A percentile compares a stretch with the other conserved stretches of the same genome.
phyloP scores from a whole-genome alignment of 2,888 invertebrate species.

The Phorcus lineatus region DNA sequence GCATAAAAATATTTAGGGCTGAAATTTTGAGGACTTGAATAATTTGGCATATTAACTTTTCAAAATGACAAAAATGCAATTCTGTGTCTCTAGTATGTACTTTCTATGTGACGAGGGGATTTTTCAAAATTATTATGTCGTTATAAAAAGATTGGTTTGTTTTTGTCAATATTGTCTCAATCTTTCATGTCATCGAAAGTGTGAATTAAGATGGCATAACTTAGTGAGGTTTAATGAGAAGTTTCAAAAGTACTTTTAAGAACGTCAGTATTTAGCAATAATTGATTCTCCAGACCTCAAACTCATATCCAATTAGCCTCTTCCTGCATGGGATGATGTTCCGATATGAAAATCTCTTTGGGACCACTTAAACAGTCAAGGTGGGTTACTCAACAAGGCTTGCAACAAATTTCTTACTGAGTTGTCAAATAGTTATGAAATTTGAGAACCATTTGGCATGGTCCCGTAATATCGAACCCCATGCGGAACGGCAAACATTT shows the following conservation, averaged over 20 bases:
- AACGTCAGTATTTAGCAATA: neutral
- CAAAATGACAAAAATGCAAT: no score
- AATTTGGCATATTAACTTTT: no score
- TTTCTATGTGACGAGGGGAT: no score
- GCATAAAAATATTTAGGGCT: no score
- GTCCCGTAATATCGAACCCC: neutral
- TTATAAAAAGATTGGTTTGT: no score
- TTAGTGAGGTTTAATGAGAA: neutral
- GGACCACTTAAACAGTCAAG: neutral
- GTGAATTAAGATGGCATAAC: neutral
- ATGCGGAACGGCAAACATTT: slow-evolving; percentile 21
- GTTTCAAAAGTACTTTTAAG: neutral
- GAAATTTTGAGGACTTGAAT: no score
- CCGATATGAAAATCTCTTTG: slow-evolving; percentile 19
- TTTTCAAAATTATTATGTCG: no score
- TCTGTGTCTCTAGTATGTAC: no score
- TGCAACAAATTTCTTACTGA: neutral
- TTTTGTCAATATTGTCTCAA: no score
- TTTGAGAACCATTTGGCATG: slow-evolving; percentile 25
- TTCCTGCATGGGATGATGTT: neutral
- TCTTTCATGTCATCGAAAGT: no score
- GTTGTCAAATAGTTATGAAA: slow-evolving; percentile 19
- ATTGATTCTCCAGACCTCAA: neutral
- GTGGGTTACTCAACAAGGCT: neutral
- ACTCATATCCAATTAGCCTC: neutral